Evolutionary conservation across 2,888 invertebrate species (phyloP).

Genomic region (Pheosia gnoma): DNA sequence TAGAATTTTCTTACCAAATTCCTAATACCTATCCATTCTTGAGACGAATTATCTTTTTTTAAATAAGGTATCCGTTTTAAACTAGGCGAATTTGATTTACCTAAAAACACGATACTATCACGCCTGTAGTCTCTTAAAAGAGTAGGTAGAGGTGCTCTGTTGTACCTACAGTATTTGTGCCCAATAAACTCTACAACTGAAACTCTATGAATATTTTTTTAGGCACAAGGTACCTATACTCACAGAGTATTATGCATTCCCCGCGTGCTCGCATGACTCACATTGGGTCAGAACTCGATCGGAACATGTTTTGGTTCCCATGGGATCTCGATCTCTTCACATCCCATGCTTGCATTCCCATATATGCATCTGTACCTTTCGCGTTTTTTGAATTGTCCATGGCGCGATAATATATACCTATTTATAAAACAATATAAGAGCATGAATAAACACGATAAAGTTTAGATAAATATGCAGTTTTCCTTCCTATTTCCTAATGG

Average conservation of each 20-base stretch:
- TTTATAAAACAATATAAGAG: too few species aligned
- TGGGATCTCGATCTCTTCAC: background rate
- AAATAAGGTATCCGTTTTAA: too few species aligned
- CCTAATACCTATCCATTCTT: too few species aligned
- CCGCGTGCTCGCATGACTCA: background rate
- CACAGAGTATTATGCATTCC: background rate
- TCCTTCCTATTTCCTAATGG: conserved; percentile 6
- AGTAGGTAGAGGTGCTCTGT: too few species aligned
- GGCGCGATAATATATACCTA: too few species aligned
- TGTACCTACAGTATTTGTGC: background rate
- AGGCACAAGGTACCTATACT: background rate
- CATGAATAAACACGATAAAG: too few species aligned
- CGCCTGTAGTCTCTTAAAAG: too few species aligned
- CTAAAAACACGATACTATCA: too few species aligned
- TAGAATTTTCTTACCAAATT: too few species aligned
- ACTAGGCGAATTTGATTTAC: too few species aligned
- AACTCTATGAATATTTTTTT: background rate
- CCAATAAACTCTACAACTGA: background rate
- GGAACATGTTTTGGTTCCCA: conserved; percentile 2
- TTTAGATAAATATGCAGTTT: background rate
- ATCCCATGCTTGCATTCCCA: conserved; percentile 1
- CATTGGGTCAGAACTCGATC: conserved; percentile 1
- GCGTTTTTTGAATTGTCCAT: background rate
- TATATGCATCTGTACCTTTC: background rate
- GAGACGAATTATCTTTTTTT: too few species aligned